These are phyloP conservation scores for Drosophila nigrodunni DNA, from an alignment of 1,140 invertebrate species.

Conservation along the genomic window DNA sequence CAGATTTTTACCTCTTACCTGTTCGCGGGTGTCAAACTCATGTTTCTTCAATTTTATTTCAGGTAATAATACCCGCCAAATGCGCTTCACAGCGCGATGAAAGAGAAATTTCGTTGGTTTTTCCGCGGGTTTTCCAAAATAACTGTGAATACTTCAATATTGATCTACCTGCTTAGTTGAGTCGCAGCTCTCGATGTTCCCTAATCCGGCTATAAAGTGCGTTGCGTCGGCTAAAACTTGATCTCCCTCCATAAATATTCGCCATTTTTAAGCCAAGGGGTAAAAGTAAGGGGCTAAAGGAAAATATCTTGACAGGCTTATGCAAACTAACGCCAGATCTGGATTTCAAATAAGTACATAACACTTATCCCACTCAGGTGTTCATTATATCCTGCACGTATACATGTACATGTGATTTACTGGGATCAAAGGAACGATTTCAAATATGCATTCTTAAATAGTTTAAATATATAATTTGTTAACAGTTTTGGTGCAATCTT, in stretches of 20 bases:
- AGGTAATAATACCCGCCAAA: slow-evolving; percentile 47
- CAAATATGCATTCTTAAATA: no score
- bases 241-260: slow-evolving; percentile 62
- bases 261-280: slow-evolving; percentile 12
- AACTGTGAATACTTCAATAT: slow-evolving; percentile 61
- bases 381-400: background rate
- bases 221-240: slow-evolving; percentile 46
- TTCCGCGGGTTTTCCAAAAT: slow-evolving; percentile 74
- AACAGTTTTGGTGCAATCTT: no score
- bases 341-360: background rate
- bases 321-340: slow-evolving; percentile 38
- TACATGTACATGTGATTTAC: background rate
- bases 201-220: slow-evolving; percentile 49
- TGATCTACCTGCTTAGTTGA: slow-evolving; percentile 49
- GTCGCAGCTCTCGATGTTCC: slow-evolving; percentile 4
- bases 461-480: no score
- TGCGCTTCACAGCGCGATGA: slow-evolving; percentile 39
- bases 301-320: slow-evolving; percentile 44
- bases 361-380: background rate
- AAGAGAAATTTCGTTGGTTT: slow-evolving; percentile 64
- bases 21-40: background rate
- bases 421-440: no score
- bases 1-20: background rate
- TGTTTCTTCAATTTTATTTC: background rate
- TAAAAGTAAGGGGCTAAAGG: slow-evolving; percentile 6